Conservation (phyloP, 1,140 invertebrate genomes). For the Dreissena rostriformis region DNA sequence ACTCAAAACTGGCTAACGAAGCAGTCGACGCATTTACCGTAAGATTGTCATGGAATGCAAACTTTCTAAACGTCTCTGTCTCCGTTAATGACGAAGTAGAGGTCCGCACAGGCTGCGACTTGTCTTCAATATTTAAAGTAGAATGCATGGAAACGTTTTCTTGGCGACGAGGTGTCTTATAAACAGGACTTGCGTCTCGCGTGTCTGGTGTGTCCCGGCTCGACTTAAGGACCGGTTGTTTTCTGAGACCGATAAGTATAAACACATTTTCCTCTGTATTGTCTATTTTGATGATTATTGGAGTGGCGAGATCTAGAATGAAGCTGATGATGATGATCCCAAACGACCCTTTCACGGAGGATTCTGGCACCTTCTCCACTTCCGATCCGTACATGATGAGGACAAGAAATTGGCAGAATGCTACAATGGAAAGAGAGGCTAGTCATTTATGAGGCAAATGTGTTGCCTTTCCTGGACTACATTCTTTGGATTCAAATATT, state of each 20-base stretch:
- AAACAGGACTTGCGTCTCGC: background rate
- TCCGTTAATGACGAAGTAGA: conserved; percentile 38
- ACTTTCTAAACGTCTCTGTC: conserved; percentile 42
- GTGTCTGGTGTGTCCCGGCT: background rate
- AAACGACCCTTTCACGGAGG: conserved; percentile 24
- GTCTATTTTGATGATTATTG: conserved; percentile 38
- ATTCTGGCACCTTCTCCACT: conserved; percentile 38
- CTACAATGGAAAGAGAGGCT: conserved; percentile 26
- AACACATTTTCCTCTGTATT: conserved; percentile 15
- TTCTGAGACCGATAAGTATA: background rate
- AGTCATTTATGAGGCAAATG: background rate
- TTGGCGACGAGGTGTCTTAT: background rate
- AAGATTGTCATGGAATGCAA: background rate
- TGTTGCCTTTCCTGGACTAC: too few relatives aligned
- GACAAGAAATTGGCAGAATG: conserved; percentile 44
- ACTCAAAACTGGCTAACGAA: conserved; percentile 24
- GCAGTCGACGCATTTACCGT: background rate
- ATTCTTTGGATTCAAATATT: too few relatives aligned
- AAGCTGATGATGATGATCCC: conserved; percentile 26
- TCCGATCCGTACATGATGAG: conserved; percentile 54
- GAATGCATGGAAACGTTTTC: background rate
- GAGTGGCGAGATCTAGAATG: conserved; percentile 29
- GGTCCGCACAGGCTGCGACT: conserved; percentile 6
- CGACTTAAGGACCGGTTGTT: background rate
- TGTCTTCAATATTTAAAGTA: background rate